Conservation (phyloP, 2,888 invertebrate species). For the Lepidocyrtinus sp. region DNA sequence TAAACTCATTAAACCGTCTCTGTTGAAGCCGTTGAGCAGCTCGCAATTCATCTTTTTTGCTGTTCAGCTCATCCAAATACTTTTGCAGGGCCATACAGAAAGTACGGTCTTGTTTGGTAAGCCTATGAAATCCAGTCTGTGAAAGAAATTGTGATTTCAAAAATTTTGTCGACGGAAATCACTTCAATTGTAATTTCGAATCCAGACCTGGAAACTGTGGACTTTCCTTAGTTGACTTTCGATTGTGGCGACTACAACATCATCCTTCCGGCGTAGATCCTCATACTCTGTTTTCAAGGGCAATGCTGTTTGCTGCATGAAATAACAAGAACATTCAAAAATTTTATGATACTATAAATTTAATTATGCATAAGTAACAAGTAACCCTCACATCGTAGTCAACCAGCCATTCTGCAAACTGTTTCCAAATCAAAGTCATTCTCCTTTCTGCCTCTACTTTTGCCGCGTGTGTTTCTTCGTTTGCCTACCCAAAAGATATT, state of each 20-base stretch:
- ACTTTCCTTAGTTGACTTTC: conserved; percentile 63
- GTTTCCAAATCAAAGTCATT: conserved; percentile 61
- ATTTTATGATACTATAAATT: conserved; percentile 19
- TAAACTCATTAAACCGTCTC: conserved; percentile 48
- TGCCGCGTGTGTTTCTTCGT: conserved; percentile 64
- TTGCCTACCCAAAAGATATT: conserved; percentile 42
- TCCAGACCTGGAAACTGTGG: conserved; percentile 57
- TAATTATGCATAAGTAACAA: background rate
- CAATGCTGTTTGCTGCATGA: conserved; percentile 53
- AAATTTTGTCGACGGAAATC: too few species aligned
- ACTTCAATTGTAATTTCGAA: too few species aligned
- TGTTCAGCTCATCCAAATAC: conserved; percentile 51
- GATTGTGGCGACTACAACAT: conserved; percentile 61
- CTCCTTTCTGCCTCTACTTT: conserved; percentile 57
- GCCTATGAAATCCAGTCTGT: conserved; percentile 49
- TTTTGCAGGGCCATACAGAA: conserved; percentile 53
- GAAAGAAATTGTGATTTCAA: background rate
- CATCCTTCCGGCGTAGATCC: conserved; percentile 61
- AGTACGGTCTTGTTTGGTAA: conserved; percentile 52
- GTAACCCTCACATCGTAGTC: conserved; percentile 61
- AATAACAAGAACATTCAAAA: too few species aligned
- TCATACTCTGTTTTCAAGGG: conserved; percentile 58
- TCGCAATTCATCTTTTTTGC: conserved; percentile 56
- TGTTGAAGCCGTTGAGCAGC: conserved; percentile 49
- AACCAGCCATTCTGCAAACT: conserved; percentile 62